A percentile compares a stretch with the other conserved stretches of the same genome.
Evolutionary conservation across 2,113 vertebrate genomes (phyloP).

Genomic region (rabbit (Oryctolagus cuniculus)): mOryCun1.1 NC_091435.1:115281001-115281500

Average conservation of each 20-base stretch:
- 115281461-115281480: background rate
- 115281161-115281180: background rate
- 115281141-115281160: background rate
- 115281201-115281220: background rate
- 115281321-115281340: background rate
- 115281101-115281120: background rate
- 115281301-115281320: background rate
- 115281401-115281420: background rate
- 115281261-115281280: background rate
- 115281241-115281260: background rate
- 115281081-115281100: background rate
- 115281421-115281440: background rate
- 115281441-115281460: background rate
- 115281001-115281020: background rate
- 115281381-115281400: background rate
- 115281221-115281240: background rate
- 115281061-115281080: background rate
- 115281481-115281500: background rate
- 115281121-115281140: background rate
- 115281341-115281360: background rate
- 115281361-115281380: background rate
- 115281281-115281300: background rate
- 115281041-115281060: background rate
- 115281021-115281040: background rate
- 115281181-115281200: background rate